Base-by-base conservation (phyloP, 2,113 vertebrate genomes). In the Octodon degus region DNA sequence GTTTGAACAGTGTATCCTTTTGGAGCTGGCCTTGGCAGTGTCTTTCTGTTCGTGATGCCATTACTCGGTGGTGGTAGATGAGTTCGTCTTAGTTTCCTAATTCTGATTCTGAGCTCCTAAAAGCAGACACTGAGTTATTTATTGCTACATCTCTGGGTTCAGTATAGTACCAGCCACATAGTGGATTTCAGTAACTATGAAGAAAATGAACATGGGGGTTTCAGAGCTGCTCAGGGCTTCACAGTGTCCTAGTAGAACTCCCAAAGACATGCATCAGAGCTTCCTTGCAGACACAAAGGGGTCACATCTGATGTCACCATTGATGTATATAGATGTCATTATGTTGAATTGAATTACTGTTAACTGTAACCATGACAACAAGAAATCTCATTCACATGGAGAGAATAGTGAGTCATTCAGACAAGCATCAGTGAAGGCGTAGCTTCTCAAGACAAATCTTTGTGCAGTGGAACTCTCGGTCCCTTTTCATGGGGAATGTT, bases 291-390 rank as follows among this genome's bases (percentile, higher is more conserved):
- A 86, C 60, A 88, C 47, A 85, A 82, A 82, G 47, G 65, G 91
- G 94, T 97, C 97, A 93, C 82, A 55, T 86, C 79, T 96, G 91
- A 92, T 83, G 81, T 93, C 95, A 92, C 89, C 58, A 37, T 47
- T 92, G 84, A 95, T 93, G 76, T 81, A 88, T 86, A 87, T 85
- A 50, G 89, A 96, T 96, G 70, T 90, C 91, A 90, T 97, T 83
- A n/a, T 37, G 25, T 8, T 93, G 93, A 97, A 94, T 67, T 86
- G 97, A 98, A 85, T 94, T 91, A 89, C 89, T 89, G 37, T 96
- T 84, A 72, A 86, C 86, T 53, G 89, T 97, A 94, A 97, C 95
- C 97, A 96, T 94, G 96, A 93, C 94, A 96, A 97, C 94, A 77
- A 97, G 86, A 94, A 95, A 58, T 91, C 53, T 87, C 95, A 94